Evolutionary conservation across 2,888 invertebrate genomes (phyloP).

Genomic region (Bruchidius siliquastri): DNA sequence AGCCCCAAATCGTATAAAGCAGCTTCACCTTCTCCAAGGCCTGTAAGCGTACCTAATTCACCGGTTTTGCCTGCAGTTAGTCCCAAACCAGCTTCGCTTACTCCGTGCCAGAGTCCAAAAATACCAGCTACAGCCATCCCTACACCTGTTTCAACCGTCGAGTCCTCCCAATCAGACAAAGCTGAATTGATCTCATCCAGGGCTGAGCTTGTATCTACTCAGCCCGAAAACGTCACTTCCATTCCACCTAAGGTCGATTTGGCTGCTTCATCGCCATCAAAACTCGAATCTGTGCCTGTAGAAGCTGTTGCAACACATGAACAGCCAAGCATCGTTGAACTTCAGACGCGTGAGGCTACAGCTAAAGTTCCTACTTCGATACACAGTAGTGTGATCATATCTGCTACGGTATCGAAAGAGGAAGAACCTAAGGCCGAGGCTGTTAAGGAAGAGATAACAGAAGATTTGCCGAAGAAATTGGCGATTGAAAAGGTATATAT

Average conservation of each 20-base stretch:
- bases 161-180: neutral
- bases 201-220: slow-evolving; percentile 1
- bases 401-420: neutral
- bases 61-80: slow-evolving; percentile 2
- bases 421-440: neutral
- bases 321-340: slow-evolving; percentile 1
- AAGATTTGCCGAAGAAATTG: slow-evolving; percentile 21
- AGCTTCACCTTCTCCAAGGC: slow-evolving; percentile 10
- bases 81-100: slow-evolving; percentile 11
- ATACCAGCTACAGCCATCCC: slow-evolving; percentile 3
- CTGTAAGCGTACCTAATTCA: neutral
- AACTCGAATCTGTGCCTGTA: neutral
- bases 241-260: neutral
- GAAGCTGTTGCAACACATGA: neutral
- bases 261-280: neutral
- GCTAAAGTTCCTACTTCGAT: slow-evolving; percentile 35
- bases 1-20: slow-evolving; percentile 8
- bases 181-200: slow-evolving; percentile 9
- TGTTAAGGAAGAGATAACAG: slow-evolving; percentile 12
- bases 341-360: slow-evolving; percentile 17
- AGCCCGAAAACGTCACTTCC: slow-evolving; percentile 5
- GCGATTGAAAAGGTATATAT: slow-evolving; percentile 33
- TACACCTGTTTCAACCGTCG: neutral
- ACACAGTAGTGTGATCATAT: slow-evolving; percentile 48
- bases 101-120: slow-evolving; percentile 1